Evolutionary conservation across 2,797 vertebrate species (phyloP).

Genomic region (Petrocephalus schoutedeni): DNA sequence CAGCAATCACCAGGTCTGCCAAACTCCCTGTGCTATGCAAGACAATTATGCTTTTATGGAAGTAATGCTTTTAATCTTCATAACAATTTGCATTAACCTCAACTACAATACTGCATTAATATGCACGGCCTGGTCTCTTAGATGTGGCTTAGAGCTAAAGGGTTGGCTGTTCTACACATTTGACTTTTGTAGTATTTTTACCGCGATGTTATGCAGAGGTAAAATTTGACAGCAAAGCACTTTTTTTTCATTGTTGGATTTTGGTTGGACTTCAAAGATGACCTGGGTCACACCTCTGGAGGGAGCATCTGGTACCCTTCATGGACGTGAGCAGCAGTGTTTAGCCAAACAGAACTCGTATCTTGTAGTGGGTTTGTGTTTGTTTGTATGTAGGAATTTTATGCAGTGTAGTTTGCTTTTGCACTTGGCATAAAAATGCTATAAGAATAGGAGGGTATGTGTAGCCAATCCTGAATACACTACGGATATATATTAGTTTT

Average conservation of each 20-base stretch:
- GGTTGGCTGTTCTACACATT: neutral
- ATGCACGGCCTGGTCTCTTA: neutral
- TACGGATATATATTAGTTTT: neutral
- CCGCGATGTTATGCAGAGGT: neutral
- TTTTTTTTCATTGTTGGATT: neutral
- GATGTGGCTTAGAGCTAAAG: neutral
- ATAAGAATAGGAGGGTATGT: neutral
- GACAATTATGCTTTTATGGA: constrained; percentile 53
- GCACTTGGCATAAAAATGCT: neutral
- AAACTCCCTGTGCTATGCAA: constrained; percentile 70
- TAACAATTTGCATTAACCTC: constrained; percentile 16
- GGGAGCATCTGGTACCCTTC: neutral
- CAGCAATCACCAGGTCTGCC: constrained; percentile 63
- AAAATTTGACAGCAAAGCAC: neutral
- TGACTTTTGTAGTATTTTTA: neutral
- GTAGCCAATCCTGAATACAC: neutral
- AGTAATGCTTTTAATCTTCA: constrained; percentile 10
- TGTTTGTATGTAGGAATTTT: neutral
- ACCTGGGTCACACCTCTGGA: neutral
- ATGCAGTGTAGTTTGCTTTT: neutral
- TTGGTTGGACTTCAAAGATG: neutral
- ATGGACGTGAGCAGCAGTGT: neutral
- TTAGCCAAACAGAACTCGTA: neutral
- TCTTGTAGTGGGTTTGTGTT: neutral
- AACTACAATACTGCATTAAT: neutral